Evolutionary conservation across 2,797 vertebrate species (phyloP).

Genomic region (Chlorospingus flavigularis): DNA sequence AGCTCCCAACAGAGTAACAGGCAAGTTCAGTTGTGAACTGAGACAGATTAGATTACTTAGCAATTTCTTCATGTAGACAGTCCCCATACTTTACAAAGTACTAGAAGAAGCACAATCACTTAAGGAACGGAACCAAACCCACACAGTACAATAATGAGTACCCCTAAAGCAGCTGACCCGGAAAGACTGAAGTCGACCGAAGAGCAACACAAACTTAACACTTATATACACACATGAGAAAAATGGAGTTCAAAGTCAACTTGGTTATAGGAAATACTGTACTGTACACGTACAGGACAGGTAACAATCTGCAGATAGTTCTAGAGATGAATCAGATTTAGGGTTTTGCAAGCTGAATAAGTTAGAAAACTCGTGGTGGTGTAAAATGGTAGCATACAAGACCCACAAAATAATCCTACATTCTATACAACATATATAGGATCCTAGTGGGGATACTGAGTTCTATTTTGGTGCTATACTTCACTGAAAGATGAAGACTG

Average conservation of each 20-base stretch:
- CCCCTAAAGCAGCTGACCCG: not conserved
- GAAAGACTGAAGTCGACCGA: not conserved
- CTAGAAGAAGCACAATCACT: not conserved
- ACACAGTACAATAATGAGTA: not conserved
- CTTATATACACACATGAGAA: fast-evolving
- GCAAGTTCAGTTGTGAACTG: not conserved
- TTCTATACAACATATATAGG: not conserved
- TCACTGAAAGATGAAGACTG: not conserved
- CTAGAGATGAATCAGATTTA: not conserved
- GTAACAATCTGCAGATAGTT: not conserved
- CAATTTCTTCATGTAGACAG: not conserved
- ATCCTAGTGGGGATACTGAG: not conserved
- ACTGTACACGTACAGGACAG: not conserved
- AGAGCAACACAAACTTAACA: not conserved
- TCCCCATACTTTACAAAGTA: not conserved
- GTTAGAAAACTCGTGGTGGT: not conserved
- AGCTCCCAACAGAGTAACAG: not conserved
- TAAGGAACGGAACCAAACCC: not conserved
- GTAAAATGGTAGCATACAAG: not conserved
- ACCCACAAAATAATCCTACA: fast-evolving
- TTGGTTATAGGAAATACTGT: not conserved
- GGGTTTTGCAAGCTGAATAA: not conserved
- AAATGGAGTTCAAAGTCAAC: not conserved
- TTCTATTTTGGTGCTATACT: not conserved
- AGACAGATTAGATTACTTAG: not conserved